Conservation (phyloP, 2,797 vertebrate genomes). For the Cuculus canorus region DNA sequence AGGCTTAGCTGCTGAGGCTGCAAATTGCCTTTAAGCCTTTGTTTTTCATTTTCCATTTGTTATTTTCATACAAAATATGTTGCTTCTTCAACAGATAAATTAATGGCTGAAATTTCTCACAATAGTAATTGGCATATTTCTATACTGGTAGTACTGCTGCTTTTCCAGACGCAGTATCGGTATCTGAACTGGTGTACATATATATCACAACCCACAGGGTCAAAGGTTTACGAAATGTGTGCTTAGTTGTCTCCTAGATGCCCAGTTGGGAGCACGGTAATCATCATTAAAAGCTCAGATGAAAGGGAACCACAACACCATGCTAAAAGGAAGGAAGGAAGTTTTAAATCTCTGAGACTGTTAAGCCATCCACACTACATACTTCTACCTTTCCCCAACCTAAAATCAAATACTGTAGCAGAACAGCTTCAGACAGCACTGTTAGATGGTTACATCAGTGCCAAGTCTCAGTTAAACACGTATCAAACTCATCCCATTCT, state of each 20-base stretch:
- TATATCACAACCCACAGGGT: not conserved
- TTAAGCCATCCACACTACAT: not conserved
- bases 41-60: not conserved
- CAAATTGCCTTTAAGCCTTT: not conserved
- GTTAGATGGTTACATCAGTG: not conserved
- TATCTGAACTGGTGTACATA: not conserved
- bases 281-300: not conserved
- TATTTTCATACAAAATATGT: not conserved
- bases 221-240: fast-evolving
- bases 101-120: not conserved
- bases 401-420: not conserved
- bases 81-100: not conserved
- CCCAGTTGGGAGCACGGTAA: not conserved
- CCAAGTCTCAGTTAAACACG: not conserved
- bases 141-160: not conserved
- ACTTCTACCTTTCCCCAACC: not conserved
- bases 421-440: not conserved
- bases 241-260: not conserved
- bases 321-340: not conserved
- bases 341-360: not conserved
- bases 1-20: not conserved
- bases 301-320: not conserved
- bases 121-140: not conserved
- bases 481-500: not conserved
- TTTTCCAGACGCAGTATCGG: not conserved